Evolutionary conservation across 2,797 vertebrate genomes (phyloP).

Genomic region (Sciurus carolinensis): DNA sequence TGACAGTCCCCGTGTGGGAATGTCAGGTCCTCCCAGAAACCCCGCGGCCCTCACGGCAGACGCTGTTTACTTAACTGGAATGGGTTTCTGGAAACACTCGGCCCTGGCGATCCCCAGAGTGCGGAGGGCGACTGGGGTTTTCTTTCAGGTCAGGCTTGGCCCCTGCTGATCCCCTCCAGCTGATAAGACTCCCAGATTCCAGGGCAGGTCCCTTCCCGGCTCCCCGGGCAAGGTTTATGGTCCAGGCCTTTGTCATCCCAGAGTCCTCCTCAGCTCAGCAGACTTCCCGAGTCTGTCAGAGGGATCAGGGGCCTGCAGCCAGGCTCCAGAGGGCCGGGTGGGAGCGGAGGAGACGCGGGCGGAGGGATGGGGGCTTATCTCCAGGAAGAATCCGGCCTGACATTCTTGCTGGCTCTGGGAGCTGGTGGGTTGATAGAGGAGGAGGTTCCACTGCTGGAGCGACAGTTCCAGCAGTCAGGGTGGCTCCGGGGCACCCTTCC

Average conservation of each 20-base stretch:
- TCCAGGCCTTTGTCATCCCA: background rate
- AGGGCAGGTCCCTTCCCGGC: background rate
- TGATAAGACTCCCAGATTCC: constrained; percentile 71
- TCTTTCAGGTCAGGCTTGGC: constrained; percentile 23
- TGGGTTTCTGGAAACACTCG: constrained; percentile 67
- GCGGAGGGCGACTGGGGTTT: constrained; percentile 41
- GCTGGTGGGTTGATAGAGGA: background rate
- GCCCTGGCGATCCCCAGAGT: constrained; percentile 1
- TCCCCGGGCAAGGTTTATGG: constrained; percentile 34
- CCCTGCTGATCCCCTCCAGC: constrained; percentile 44
- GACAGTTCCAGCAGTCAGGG: too few relatives aligned
- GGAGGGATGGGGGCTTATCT: background rate
- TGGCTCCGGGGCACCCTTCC: background rate
- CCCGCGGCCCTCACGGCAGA: constrained; percentile 72
- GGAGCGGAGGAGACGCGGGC: too few relatives aligned
- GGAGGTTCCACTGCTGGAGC: too few relatives aligned
- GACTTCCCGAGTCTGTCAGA: background rate
- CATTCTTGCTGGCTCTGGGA: background rate
- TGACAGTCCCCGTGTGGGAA: constrained; percentile 67
- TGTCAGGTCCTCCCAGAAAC: constrained; percentile 70
- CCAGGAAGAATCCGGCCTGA: background rate
- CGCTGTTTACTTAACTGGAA: constrained; percentile 78
- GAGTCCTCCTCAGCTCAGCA: background rate
- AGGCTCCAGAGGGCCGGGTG: background rate
- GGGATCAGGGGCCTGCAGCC: background rate